These are phyloP conservation scores for Mycogona germanica DNA, from an alignment of 2,888 invertebrate genomes.

Conservation along the genomic window DNA sequence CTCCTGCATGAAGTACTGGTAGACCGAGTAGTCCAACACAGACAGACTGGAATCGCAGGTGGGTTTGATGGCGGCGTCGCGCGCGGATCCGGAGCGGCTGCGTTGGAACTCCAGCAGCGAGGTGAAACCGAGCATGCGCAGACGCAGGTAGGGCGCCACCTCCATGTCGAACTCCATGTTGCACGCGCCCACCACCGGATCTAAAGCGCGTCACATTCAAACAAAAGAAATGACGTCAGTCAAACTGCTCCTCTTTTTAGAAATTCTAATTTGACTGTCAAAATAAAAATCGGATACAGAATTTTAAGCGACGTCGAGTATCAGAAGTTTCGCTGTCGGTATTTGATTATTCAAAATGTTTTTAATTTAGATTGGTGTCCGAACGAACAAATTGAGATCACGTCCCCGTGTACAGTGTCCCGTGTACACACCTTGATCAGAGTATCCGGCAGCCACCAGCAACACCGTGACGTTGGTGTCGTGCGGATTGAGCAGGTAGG, in stretches of 20 bases:
- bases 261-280: background rate
- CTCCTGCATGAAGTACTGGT: constrained; percentile 49
- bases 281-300: background rate
- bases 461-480: constrained; percentile 30
- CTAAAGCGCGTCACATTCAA: constrained; percentile 38
- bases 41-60: constrained; percentile 32
- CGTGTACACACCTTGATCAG: constrained; percentile 40
- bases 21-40: constrained; percentile 41
- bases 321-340: too few species aligned
- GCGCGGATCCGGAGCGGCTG: constrained; percentile 37
- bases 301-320: background rate
- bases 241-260: background rate
- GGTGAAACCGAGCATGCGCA: constrained; percentile 35
- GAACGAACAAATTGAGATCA: too few species aligned
- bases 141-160: constrained; percentile 47
- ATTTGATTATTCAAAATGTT: too few species aligned
- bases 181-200: constrained; percentile 66
- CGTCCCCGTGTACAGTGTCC: too few species aligned
- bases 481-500: constrained; percentile 40
- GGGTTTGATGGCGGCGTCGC: constrained; percentile 33
- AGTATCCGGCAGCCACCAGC: constrained; percentile 44
- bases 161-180: constrained; percentile 52
- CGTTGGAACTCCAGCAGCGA: constrained; percentile 42
- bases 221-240: background rate
- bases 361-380: too few species aligned